Conservation (phyloP, 2,797 vertebrate species). For the Spheniscus humboldti region DNA sequence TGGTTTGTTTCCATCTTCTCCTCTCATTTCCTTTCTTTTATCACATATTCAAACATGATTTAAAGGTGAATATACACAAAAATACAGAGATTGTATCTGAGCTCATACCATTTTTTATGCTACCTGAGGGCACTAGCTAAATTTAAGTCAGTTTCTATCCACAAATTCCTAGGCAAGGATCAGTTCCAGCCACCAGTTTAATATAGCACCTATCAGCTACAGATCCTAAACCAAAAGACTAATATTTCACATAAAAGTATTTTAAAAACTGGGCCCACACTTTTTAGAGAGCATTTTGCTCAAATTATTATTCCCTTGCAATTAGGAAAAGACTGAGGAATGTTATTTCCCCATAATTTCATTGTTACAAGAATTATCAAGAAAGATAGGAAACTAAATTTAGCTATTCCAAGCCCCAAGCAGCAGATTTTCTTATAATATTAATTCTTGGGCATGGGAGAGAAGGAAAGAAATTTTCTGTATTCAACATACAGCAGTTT, state of each 20-base stretch:
- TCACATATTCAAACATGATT: conserved; percentile 4
- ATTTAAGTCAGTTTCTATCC: background rate
- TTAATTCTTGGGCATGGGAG: background rate
- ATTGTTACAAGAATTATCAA: background rate
- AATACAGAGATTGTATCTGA: background rate
- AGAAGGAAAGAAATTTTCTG: background rate
- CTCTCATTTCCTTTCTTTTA: conserved; percentile 49
- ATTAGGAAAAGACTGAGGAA: background rate
- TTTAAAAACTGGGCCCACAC: background rate
- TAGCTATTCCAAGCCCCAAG: background rate
- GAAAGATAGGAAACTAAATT: background rate
- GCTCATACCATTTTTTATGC: background rate
- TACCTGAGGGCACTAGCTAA: background rate
- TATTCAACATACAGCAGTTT: background rate
- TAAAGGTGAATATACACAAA: background rate
- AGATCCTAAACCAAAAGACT: background rate
- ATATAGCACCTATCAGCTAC: background rate
- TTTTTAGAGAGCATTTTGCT: background rate
- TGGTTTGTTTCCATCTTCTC: conserved; percentile 44
- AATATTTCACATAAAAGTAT: background rate
- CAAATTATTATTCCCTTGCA: background rate
- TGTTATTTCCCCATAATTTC: background rate
- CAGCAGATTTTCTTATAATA: background rate
- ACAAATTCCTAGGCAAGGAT: background rate
- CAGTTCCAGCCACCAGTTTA: background rate